phyloP scores from a whole-genome alignment of 2,113 vertebrate species.

The Anolis sagrei region DNA sequence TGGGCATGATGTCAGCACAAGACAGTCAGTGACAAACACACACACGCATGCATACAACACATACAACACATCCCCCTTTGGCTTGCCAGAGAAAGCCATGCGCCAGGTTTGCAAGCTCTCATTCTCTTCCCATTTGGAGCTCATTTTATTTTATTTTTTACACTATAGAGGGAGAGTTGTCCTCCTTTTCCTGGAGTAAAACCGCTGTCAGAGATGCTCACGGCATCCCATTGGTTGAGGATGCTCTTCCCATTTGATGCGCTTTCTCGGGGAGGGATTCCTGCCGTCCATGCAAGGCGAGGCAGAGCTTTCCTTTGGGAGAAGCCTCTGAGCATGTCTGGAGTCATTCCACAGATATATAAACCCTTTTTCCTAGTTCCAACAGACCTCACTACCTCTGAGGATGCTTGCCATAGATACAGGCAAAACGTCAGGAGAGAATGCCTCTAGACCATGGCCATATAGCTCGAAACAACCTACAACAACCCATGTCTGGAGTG shows the following conservation, averaged over 20 bases:
- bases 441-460: too few species aligned
- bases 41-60: too few species aligned
- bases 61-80: neutral
- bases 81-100: rapidly evolving
- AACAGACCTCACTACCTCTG: too few species aligned
- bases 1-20: neutral
- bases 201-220: neutral
- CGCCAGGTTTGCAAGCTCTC: too few species aligned
- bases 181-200: neutral
- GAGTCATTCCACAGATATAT: too few species aligned
- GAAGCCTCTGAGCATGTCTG: neutral
- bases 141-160: too few species aligned
- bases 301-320: neutral
- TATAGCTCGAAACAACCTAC: too few species aligned
- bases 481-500: neutral
- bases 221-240: too few species aligned
- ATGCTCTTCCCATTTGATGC: neutral
- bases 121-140: neutral
- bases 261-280: neutral
- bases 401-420: too few species aligned
- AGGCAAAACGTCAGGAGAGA: too few species aligned
- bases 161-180: neutral
- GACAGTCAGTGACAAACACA: neutral
- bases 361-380: too few species aligned
- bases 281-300: neutral